Percentiles rank a stretch among this genome's conserved stretches.
Evolutionary conservation across 2,888 invertebrate genomes (phyloP).

Genomic region (Meteorus cinctellus): DNA sequence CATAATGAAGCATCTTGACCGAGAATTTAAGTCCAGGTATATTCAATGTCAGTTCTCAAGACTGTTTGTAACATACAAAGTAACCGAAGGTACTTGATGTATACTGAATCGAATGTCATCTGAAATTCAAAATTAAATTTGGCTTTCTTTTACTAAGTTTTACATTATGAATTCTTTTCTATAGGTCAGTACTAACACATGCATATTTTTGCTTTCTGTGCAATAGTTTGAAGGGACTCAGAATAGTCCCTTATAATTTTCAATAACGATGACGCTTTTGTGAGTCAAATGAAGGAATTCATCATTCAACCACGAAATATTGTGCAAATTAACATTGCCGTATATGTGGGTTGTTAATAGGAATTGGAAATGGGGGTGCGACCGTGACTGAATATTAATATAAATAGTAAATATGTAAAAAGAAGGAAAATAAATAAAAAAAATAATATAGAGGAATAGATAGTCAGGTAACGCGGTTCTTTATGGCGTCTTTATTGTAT

Average conservation of each 20-base stretch:
- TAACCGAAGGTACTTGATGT: neutral
- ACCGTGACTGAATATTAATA: conserved; percentile 3
- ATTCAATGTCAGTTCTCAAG: neutral
- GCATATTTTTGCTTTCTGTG: neutral
- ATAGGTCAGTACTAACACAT: neutral
- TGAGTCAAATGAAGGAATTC: conserved; percentile 14
- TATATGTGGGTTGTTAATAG: neutral
- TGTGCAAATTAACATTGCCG: conserved; percentile 2
- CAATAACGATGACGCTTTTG: neutral
- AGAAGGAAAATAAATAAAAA: neutral
- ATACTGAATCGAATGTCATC: neutral
- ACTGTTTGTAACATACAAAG: neutral
- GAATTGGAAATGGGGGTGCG: neutral
- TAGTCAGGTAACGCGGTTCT: conserved; percentile 1
- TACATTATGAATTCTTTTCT: neutral
- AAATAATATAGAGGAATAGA: neutral
- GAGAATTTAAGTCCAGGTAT: neutral
- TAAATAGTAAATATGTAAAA: conserved; percentile 1
- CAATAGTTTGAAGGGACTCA: neutral
- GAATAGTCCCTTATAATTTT: neutral
- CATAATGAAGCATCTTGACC: neutral
- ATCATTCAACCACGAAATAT: neutral
- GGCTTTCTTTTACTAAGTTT: neutral
- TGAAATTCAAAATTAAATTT: neutral
- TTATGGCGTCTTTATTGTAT: conserved; percentile 1